phyloP scores from a whole-genome alignment of 2,888 invertebrate genomes.

The Tethea ocularis region DNA sequence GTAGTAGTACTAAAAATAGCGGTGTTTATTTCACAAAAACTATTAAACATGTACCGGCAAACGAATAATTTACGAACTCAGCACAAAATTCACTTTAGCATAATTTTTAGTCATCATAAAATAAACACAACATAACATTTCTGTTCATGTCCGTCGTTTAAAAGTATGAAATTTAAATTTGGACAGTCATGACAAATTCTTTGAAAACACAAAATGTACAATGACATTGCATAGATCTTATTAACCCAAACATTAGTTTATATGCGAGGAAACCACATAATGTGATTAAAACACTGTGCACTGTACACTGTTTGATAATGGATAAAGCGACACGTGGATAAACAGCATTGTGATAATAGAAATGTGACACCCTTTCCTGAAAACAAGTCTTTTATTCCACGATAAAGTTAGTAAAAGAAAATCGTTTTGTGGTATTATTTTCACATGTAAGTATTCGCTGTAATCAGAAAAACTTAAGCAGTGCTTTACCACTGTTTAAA shows the following conservation, averaged over 20 bases:
- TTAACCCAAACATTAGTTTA: background rate
- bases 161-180: background rate
- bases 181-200: background rate
- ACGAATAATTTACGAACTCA: too few species aligned
- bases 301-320: background rate
- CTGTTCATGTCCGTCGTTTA: background rate
- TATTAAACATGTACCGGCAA: too few species aligned
- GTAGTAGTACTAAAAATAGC: too few species aligned
- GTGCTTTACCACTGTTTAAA: too few species aligned
- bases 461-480: too few species aligned
- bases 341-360: background rate
- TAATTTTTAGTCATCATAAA: background rate
- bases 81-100: background rate
- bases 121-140: background rate
- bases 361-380: background rate
- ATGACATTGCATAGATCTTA: background rate
- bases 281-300: background rate
- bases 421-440: too few species aligned
- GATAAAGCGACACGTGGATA: background rate
- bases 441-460: too few species aligned
- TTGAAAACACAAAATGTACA: background rate
- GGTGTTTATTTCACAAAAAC: too few species aligned
- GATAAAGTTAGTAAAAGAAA: background rate
- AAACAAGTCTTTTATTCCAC: background rate
- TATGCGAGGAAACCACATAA: slow-evolving; percentile 1